Evolutionary conservation across 2,113 vertebrate genomes (phyloP), one percentile per base, ranked within the genome.

Genomic region (Mus spicilegus): DNA sequence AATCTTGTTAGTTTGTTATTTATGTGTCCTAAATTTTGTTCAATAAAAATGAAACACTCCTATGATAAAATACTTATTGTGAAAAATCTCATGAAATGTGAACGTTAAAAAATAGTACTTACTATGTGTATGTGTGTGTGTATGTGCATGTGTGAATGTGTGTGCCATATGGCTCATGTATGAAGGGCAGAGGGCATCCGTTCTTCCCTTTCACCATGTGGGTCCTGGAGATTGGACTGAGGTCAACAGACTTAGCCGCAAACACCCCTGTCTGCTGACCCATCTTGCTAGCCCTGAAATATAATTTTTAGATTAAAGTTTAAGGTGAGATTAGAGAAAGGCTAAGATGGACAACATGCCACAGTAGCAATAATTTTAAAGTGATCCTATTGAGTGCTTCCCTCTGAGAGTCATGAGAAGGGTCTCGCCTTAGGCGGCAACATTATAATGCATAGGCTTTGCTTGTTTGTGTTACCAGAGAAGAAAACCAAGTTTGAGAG

Each of bases 401-500:
- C 24, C 51, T 56, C 46, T 69, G 54, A 91, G 3, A 33, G 54
- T 76, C 67, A 22, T 26, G 26, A 51, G 24, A 11, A 39, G 17
- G 42, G 56, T 65, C 33, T 75, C 13, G 67, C 14, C 30, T 88
- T 28, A 77, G 63, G 46, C 51, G 42, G 46, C 1, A 63, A 28
- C 5, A 13, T 10, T 80, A 56, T 75, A 3, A 70, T 58, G n/a
- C 39, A 30, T 0, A 49, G 28, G 22, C 42, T 80, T 3, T 89
- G 51, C 63, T 81, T 90, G n/a, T 28, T 16, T 82, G 3, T 22
- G 8, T 85, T 95, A 90, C 88, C 24, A 42, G 78, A 80, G 72
- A 75, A 96, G 67, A 51, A 93, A 96, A 78, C 46, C 72, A 92
- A 89, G 72, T 49, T 73, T 42, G 28, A 19, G 69, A 91, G 54